phyloP scores from a whole-genome alignment of 1,140 invertebrate species.

The Ceratoteleas bidentatus region DNA sequence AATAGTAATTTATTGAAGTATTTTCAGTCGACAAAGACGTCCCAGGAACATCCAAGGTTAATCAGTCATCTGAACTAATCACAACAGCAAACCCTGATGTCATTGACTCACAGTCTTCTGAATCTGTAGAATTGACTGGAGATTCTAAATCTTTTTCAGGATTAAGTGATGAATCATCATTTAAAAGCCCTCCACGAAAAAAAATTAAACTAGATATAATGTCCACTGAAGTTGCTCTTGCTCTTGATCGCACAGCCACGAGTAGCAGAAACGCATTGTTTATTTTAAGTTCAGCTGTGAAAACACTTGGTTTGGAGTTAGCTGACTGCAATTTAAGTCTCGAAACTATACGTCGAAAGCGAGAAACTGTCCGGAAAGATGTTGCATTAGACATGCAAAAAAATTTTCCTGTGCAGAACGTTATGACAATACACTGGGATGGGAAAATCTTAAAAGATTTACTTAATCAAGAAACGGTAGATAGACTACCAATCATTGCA shows the following conservation, averaged over 20 bases:
- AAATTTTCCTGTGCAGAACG: slow-evolving; percentile 1
- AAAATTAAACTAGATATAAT: slow-evolving; percentile 4
- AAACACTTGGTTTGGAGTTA: neutral
- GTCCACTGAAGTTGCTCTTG: neutral
- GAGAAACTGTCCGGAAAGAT: neutral
- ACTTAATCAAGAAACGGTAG: neutral
- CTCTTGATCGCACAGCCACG: neutral
- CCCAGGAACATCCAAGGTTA: neutral
- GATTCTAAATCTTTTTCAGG: neutral
- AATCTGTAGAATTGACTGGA: neutral
- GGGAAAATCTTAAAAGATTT: slow-evolving; percentile 2
- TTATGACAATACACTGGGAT: slow-evolving; percentile 5
- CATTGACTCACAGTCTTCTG: neutral
- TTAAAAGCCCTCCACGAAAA: neutral
- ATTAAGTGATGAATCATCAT: neutral
- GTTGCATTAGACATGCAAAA: neutral
- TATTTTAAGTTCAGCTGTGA: slow-evolving; percentile 1
- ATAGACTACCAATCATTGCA: neutral
- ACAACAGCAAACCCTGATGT: neutral
- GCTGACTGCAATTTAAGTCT: neutral
- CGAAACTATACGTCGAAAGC: neutral
- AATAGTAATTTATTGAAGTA: neutral
- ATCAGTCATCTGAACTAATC: neutral
- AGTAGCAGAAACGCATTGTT: neutral
- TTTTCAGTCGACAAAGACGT: neutral